A percentile compares a stretch with the other conserved stretches of the same genome.
phyloP scores from a whole-genome alignment of 2,797 vertebrate genomes.

The Sphenopsis melanotis region DNA sequence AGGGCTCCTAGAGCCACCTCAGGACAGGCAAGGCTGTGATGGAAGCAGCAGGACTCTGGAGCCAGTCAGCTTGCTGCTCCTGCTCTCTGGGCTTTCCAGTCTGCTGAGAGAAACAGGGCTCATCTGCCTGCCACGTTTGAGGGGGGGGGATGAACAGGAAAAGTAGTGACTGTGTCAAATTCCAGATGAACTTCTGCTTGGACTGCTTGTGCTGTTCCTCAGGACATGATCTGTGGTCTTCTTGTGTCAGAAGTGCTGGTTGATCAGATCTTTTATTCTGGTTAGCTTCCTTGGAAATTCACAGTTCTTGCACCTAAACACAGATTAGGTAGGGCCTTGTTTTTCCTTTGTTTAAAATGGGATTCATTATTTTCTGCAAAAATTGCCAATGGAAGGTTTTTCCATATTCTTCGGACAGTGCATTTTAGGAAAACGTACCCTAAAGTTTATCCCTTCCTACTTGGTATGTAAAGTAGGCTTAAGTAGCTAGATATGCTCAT shows the following conservation, averaged over 20 bases:
- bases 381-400: background rate
- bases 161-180: background rate
- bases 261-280: background rate
- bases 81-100: background rate
- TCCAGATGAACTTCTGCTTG: background rate
- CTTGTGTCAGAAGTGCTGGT: background rate
- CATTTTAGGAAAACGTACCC: slow-evolving; percentile 15
- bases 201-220: background rate
- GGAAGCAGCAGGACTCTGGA: background rate
- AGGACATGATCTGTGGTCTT: background rate
- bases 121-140: background rate
- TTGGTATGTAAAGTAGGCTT: slow-evolving; percentile 34
- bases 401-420: background rate
- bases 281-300: background rate
- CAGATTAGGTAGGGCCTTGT: background rate
- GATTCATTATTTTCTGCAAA: background rate
- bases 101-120: background rate
- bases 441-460: background rate
- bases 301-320: background rate
- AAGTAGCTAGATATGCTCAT: slow-evolving; percentile 5
- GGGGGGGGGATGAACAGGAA: background rate
- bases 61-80: background rate
- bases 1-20: too few relatives aligned
- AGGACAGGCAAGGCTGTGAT: fast-evolving
- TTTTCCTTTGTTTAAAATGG: background rate